Conservation (phyloP, 2,113 vertebrate genomes). For the Steatornis caripensis region DNA sequence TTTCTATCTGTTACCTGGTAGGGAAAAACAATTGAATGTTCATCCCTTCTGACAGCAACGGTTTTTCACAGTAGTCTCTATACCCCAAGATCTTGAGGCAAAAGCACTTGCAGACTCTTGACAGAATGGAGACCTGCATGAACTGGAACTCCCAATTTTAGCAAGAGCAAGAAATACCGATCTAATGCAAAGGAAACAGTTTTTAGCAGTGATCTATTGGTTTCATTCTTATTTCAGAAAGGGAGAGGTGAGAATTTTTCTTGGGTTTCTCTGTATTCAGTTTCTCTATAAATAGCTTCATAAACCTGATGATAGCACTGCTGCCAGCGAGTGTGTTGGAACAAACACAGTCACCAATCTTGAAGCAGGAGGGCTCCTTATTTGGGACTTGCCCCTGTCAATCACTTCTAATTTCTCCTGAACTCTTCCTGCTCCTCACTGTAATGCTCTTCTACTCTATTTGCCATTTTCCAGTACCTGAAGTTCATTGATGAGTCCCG, state of each 20-base stretch:
- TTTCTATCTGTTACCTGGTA: background rate
- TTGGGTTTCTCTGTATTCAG: background rate
- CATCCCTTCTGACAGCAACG: background rate
- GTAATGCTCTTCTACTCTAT: background rate
- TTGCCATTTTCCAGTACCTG: background rate
- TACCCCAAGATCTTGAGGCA: background rate
- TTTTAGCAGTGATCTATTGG: background rate
- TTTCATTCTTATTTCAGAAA: background rate
- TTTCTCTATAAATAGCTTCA: slow-evolving; percentile 56
- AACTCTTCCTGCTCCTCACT: background rate
- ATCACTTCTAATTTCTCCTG: background rate
- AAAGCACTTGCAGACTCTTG: background rate
- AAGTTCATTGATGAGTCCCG: background rate
- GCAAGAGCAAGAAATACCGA: background rate
- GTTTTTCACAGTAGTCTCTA: background rate
- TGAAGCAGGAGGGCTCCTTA: background rate
- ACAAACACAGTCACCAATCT: background rate
- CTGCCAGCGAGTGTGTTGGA: slow-evolving; percentile 17
- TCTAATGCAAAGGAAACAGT: background rate
- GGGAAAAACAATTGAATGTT: background rate
- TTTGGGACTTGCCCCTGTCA: slow-evolving; percentile 20
- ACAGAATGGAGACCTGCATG: background rate
- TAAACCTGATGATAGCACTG: background rate
- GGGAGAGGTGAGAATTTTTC: slow-evolving; percentile 12
- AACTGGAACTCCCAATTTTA: background rate